Evolutionary conservation across 2,797 vertebrate genomes (phyloP), one percentile per base, ranked within the genome.

Genomic region (Silurus aristotelis): DNA sequence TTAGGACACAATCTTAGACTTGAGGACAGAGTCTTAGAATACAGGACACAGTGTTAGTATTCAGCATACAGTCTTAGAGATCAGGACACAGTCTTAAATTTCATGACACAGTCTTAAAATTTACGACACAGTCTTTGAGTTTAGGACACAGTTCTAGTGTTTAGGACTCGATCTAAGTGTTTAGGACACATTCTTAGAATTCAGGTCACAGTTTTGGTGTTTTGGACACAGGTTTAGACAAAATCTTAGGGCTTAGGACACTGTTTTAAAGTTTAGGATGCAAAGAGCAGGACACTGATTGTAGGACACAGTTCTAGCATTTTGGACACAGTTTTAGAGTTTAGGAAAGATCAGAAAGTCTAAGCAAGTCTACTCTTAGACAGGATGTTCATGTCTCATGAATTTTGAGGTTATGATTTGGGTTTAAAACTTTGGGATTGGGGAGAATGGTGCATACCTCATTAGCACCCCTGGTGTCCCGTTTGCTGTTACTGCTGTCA

Each of bases 381-480:
- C 20, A 52, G 71, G 46, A 73, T 52, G 10, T 58, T 76, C 46
- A 10, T 70, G 31, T 52, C 31, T 70, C 17, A 7, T 71, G 43
- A 75, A 2, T 20, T 20, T 5, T 77, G 75, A 20, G 75, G 17
- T 60, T 77, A 2, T 56, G 10, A 5, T 73, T n/a, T 52, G n/a
- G 15, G 43, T 48, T 73, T n/a, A 6, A 46, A 2, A 1, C 17
- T 5, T 27, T 7, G 15, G 52, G 15, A 15, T 76, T 58, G 27
- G n/a, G 17, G 14, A 25, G 27, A 17, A 1, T 56, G 72, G 72
- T 1, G n/a, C 73, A 1, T 3, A 3, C 6, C 31, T 19, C 10
- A 63, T 66, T 85, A 79, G 83, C n/a, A 84, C 83, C 87, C 86
- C 25, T 76, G 2, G 48, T 80, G 38, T 81, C 43, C 25, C 68